Percentiles rank a stretch among this genome's conserved stretches.
Conservation (phyloP, 1,140 invertebrate genomes). For the Sarcophaga peregrina region DNA sequence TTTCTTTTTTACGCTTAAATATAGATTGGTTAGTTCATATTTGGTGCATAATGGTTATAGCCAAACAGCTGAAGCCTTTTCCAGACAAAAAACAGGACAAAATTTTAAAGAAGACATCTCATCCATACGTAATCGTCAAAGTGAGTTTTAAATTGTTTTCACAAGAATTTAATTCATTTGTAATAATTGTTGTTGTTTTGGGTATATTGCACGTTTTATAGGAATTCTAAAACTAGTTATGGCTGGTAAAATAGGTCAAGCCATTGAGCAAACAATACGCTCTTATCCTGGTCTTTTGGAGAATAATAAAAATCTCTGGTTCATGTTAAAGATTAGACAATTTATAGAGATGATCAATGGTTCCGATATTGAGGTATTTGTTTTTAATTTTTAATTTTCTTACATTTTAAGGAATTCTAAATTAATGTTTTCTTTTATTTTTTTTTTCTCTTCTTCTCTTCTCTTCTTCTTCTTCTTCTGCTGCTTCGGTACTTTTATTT, state of each 20-base stretch:
- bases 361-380: slow-evolving; percentile 75
- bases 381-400: not conserved
- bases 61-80: slow-evolving; percentile 96
- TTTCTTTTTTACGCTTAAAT: slow-evolving; percentile 46
- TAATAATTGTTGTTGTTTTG: not conserved
- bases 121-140: slow-evolving; percentile 97
- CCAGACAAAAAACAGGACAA: slow-evolving; percentile 84
- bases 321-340: slow-evolving; percentile 95
- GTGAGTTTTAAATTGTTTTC: slow-evolving; percentile 71
- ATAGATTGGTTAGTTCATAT: slow-evolving; percentile 96
- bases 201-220: slow-evolving; percentile 67
- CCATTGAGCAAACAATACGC: slow-evolving; percentile 88
- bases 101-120: slow-evolving; percentile 91
- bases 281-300: slow-evolving; percentile 92
- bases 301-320: slow-evolving; percentile 88
- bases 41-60: slow-evolving; percentile 98
- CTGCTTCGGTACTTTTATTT: no score
- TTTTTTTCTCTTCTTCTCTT: not conserved
- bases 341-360: slow-evolving; percentile 96
- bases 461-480: not conserved
- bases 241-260: slow-evolving; percentile 92
- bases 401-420: not conserved
- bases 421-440: slow-evolving; percentile 26
- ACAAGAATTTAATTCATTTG: not conserved
- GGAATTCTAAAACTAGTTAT: slow-evolving; percentile 94